Evolutionary conservation across 1,140 invertebrate genomes (phyloP), one percentile per base, ranked within the genome.

Genomic region (Oppia nitens): DNA sequence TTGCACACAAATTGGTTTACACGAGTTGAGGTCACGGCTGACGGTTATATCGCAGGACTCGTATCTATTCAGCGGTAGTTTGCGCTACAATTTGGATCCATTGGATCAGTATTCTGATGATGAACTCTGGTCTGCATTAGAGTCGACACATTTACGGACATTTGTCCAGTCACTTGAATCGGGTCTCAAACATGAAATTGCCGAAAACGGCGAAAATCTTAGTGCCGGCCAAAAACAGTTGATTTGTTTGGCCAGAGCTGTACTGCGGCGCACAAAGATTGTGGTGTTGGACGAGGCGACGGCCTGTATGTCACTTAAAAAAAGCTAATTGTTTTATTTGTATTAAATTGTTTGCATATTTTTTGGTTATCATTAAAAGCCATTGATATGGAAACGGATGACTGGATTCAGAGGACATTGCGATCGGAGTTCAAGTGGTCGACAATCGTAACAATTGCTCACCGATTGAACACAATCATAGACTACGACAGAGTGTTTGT

Each of bases 41-140:
- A 14, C 45, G n/a, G n/a, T n/a, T n/a, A n/a, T n/a, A 14, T 47
- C 65, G 0, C 93, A 98, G 74, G 85, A 91, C 68, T 88, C 92
- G 4, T 91, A 95, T 69, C 74, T 97, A 47, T 96, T 95, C 71
- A 76, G 76, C 68, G 91, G 90, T 1, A 83, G 80, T 2, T 73
- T 97, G 17, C 75, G 85, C 55, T 84, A 92, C 66, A 98, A 98
- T 74, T 71, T 97, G 32, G 89, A 94, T 73, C 90, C 93, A 0
- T 71, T 83, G 23, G 72, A n/a, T n/a, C n/a, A n/a, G n/a, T n/a
- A n/a, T n/a, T n/a, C n/a, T n/a, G n/a, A n/a, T n/a, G n/a, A n/a
- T 74, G 23, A 72, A 78, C 53, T 78, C 79, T 67, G 68, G 74
- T 45, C 89, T 93, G 69, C 68, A 73, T 6, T 83, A 89, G 67